A percentile compares a stretch with the other conserved stretches of the same genome.
phyloP scores from a whole-genome alignment of 2,113 vertebrate species.

The Hystrix cristata region DNA sequence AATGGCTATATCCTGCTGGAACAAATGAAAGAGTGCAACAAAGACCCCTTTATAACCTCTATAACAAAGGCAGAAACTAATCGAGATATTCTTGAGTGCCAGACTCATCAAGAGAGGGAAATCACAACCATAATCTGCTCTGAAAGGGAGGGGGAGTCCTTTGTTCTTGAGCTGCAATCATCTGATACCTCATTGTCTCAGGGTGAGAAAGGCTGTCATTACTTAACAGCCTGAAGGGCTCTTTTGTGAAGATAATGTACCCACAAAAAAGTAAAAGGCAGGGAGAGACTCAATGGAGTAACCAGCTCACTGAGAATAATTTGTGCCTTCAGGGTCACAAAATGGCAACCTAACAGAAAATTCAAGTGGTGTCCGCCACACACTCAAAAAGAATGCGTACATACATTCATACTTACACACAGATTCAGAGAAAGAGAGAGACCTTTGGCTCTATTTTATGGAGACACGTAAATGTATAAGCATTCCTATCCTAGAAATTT shows the following conservation, averaged over 20 bases:
- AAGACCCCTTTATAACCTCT: conserved; percentile 67
- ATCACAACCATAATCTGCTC: conserved; percentile 66
- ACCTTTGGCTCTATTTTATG: not conserved
- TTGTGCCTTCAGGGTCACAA: conserved; percentile 19
- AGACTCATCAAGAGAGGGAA: conserved; percentile 63
- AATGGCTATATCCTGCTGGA: conserved; percentile 35
- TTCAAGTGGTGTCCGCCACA: not conserved
- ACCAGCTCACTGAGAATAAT: conserved; percentile 37
- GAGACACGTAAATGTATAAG: conserved; percentile 8
- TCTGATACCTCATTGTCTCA: conserved; percentile 79
- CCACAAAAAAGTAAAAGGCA: conserved; percentile 43
- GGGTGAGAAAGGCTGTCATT: conserved; percentile 75
- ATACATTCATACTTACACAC: too few species aligned
- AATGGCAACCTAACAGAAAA: conserved; percentile 52
- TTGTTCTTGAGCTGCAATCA: conserved; percentile 75
- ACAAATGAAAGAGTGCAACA: conserved; percentile 42
- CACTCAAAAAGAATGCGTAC: not conserved
- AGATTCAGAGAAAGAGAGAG: not conserved
- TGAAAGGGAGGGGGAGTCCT: conserved; percentile 65
- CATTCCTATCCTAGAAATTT: conserved; percentile 7
- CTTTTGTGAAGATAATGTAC: conserved; percentile 73
- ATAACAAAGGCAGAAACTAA: conserved; percentile 79
- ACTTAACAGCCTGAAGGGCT: conserved; percentile 68
- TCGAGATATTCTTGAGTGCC: conserved; percentile 72
- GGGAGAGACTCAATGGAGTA: conserved; percentile 73